Evolutionary conservation across 1,140 invertebrate genomes (phyloP), one percentile per base, ranked within the genome.

Genomic region (Drosophila fuyamai): DNA sequence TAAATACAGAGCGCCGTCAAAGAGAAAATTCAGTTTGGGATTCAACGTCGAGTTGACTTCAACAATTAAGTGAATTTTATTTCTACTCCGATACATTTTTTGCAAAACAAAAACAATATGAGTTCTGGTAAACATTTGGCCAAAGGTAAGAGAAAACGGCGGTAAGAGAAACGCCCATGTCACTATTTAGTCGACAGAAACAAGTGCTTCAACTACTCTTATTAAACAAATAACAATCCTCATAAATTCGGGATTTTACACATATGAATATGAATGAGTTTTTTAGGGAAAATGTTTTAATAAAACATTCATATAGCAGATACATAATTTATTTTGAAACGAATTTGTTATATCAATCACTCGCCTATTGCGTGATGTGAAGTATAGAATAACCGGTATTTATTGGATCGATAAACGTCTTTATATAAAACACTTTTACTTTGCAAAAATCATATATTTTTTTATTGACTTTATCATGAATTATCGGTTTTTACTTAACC

Each of bases 91-190:
- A 29, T 44, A 16, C 5, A 36, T 18, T 29, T 18, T 23, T 38
- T 0, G 9, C 13, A 14, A 38, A 29, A 2, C 27, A 51, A 51
- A 51, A 12, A 1, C 27, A 72, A 12, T 2, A 89, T 89, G 84
- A 81, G 74, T 38, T 36, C 76, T 50, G 74, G 78, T 27, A 84
- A 84, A 53, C 81, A 84, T 61, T 73, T 79, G 10, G 53, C 18
- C 8, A 89, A 84, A 79, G 84, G 84, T 89, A 65, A 59, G 73
- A 60, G 46, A 35, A 36, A 32, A 16, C 32, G 1, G 23, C 16
- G 10, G 10, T 14, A 36, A 38, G 35, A 48, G n/a, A 70, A 48
- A 14, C 27, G 59, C 8, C n/a, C 41, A 32, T n/a, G 10, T 27
- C 29, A 44, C 27, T 13, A 46, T 16, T 16, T 32, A 16, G 9